Base-by-base conservation (phyloP, 1,140 invertebrate species). In the Rhopalosiphum maidis region DNA sequence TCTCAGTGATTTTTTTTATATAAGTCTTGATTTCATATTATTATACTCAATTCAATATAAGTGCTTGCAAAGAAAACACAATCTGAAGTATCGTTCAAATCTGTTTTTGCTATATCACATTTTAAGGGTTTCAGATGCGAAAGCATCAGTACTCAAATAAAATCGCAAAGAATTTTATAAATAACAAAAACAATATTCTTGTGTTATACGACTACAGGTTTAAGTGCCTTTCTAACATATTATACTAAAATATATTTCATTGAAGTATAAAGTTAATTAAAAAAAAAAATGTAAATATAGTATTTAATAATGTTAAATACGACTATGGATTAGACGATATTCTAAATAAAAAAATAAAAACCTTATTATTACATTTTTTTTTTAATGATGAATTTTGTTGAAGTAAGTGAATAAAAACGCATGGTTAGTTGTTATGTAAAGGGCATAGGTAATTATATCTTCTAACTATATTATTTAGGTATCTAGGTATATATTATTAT, bases 1-100 rank as follows among this genome's bases (percentile, higher is more conserved):
- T 22, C 30, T n/a, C 30, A 0, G 1, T 77, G 60, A n/a, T 55
- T 77, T n/a, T 77, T 77, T 77, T n/a, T 77, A 18, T 77, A 77
- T 35, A n/a, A n/a, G 15, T n/a, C 30, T 77, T 35, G 60, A 77
- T 77, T 77, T 77, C 15, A 7, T 77, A 77, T 77, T 77, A 77
- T 77, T 77, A n/a, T 77, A 77, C 60, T 77, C 60, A n/a, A n/a
- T 77, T 77, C 60, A 77, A 77, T 77, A 77, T 77, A 77, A 77
- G 60, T n/a, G 5, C 60, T 77, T 35, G 60, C 60, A 77, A 77
- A 77, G 60, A 77, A 77, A 77, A 77, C 60, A 77, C 60, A 77
- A 15, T 18, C n/a, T 77, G 60, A 77, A 77, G 60, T 77, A 77
- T 77, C 60, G 60, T 77, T 77, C 60, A 77, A 77, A 77, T 77